Percentiles rank a stretch among this genome's conserved stretches.
phyloP scores from a whole-genome alignment of 2,797 vertebrate genomes.

The Pipistrellus pygmaeus region DNA sequence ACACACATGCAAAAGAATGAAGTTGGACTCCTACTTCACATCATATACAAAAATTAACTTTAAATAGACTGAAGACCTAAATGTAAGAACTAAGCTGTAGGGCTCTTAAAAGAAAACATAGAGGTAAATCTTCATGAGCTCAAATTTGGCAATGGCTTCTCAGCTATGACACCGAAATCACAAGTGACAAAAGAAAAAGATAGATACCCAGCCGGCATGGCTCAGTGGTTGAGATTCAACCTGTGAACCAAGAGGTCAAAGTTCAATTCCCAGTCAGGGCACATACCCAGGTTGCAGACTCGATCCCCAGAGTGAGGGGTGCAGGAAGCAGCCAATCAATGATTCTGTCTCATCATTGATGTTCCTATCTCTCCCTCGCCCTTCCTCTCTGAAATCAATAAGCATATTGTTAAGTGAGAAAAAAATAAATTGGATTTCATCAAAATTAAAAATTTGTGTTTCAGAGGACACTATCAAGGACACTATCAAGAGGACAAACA shows the following conservation, averaged over 20 bases:
- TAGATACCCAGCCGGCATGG: too few species aligned
- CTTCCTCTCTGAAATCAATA: too few species aligned
- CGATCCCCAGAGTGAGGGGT: too few species aligned
- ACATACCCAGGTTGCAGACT: too few species aligned
- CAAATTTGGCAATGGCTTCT: not conserved
- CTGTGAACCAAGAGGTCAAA: too few species aligned
- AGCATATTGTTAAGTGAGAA: not conserved
- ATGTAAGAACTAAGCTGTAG: not conserved
- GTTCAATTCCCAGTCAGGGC: too few species aligned
- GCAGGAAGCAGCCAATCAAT: too few species aligned
- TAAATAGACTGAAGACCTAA: not conserved
- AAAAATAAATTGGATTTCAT: not conserved
- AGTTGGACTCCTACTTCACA: constrained; percentile 19
- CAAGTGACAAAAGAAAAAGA: not conserved
- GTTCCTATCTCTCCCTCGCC: too few species aligned
- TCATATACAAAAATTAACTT: not conserved
- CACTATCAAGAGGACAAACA: too few species aligned
- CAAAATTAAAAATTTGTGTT: not conserved
- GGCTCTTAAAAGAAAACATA: constrained; percentile 18
- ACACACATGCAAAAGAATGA: not conserved
- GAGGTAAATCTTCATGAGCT: not conserved
- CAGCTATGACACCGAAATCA: not conserved
- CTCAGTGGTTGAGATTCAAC: too few species aligned
- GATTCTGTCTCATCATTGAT: too few species aligned
- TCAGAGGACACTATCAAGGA: constrained; percentile 5